These are phyloP conservation scores for Hemaris fuciformis DNA, from an alignment of 2,888 invertebrate genomes.

Conservation along the genomic window DNA sequence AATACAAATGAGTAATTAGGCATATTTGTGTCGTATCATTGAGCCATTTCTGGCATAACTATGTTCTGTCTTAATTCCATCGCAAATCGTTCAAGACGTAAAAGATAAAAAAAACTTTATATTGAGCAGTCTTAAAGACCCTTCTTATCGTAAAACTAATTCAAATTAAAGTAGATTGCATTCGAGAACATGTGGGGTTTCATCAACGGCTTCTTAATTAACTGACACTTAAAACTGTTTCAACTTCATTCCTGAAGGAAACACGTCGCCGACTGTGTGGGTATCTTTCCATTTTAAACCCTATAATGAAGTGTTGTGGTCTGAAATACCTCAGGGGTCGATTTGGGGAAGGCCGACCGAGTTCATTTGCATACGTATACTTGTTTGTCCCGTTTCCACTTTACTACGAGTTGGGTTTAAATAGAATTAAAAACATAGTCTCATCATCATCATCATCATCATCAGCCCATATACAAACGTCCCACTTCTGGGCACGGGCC, in stretches of 20 bases:
- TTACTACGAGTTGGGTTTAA: constrained; percentile 10
- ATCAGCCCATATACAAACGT: too few species aligned
- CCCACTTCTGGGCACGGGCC: too few species aligned
- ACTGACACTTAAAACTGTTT: constrained; percentile 60
- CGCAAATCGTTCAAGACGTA: too few species aligned
- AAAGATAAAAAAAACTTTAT: too few species aligned
- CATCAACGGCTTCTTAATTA: constrained; percentile 72
- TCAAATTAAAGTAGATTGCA: constrained; percentile 14
- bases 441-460: too few species aligned
- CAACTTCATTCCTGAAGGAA: constrained; percentile 28
- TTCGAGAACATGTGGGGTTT: constrained; percentile 51
- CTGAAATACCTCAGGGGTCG: constrained; percentile 34
- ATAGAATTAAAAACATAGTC: background rate
- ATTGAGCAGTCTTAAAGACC: background rate
- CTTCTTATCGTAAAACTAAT: constrained; percentile 6
- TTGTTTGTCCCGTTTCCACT: constrained; percentile 46
- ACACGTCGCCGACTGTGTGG: background rate
- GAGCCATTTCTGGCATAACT: too few species aligned
- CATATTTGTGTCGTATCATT: too few species aligned
- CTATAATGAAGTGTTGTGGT: constrained; percentile 37
- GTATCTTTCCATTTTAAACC: constrained; percentile 31
- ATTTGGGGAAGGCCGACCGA: constrained; percentile 33
- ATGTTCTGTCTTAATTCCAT: too few species aligned
- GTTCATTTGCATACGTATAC: constrained; percentile 55
- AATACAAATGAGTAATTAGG: too few species aligned